These are phyloP conservation scores for Chaetodon auriga DNA, from an alignment of 2,113 vertebrate species.

Conservation along the genomic window DNA sequence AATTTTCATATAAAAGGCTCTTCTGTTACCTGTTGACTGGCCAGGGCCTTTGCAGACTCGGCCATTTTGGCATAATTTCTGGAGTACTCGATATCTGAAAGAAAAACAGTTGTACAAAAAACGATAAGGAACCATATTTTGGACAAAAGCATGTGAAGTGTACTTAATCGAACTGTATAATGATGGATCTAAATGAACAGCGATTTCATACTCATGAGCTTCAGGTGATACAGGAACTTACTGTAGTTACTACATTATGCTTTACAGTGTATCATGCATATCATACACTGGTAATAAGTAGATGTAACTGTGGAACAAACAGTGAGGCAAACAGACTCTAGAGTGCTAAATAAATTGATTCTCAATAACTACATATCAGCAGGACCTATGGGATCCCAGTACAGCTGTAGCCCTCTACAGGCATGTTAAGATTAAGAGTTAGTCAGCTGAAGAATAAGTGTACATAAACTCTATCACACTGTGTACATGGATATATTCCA, in stretches of 20 bases:
- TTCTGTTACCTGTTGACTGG: constrained; percentile 89
- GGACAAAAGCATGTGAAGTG: neutral
- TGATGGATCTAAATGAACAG: neutral
- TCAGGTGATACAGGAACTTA: neutral
- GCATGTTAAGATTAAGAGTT: neutral
- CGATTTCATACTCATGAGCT: neutral
- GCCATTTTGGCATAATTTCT: constrained; percentile 94
- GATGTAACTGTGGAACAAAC: neutral
- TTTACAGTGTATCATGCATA: neutral
- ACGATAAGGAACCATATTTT: neutral
- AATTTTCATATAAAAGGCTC: neutral
- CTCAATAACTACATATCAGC: neutral
- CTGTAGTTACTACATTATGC: neutral
- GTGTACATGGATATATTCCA: neutral
- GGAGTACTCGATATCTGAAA: constrained; percentile 92
- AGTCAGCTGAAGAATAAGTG: neutral
- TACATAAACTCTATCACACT: neutral
- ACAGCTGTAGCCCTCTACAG: neutral
- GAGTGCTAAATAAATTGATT: neutral
- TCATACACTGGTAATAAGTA: neutral
- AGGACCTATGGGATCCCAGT: neutral
- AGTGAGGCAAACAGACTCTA: neutral
- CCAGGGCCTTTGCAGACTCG: constrained; percentile 90
- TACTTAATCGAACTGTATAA: neutral
- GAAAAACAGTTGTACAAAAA: constrained; percentile 15